phyloP scores from a whole-genome alignment of 2,797 vertebrate genomes.

The Micrastur ruficollis region DNA sequence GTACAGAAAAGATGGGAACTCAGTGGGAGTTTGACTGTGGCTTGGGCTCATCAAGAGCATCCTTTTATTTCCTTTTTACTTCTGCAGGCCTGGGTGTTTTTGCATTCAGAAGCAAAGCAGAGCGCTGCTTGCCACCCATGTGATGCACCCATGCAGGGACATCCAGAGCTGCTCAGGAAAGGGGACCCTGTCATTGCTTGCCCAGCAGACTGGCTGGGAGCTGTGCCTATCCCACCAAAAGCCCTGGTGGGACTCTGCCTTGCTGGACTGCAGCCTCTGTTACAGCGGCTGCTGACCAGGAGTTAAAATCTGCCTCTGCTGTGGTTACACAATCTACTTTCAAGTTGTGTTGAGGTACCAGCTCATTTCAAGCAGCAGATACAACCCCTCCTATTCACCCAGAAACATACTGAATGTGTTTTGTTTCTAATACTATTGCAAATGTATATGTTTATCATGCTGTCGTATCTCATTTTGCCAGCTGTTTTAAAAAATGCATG shows the following conservation, averaged over 20 bases:
- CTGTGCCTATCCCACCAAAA: not conserved
- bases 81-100: not conserved
- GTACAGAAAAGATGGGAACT: not conserved
- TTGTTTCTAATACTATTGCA: not conserved
- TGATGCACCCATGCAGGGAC: not conserved
- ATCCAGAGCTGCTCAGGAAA: not conserved
- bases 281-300: not conserved
- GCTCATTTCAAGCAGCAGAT: not conserved
- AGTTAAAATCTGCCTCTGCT: not conserved
- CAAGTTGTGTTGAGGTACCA: not conserved
- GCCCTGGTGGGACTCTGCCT: not conserved
- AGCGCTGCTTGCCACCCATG: not conserved
- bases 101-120: not conserved
- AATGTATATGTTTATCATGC: not conserved
- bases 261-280: not conserved
- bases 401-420: not conserved
- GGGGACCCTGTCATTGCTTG: not conserved
- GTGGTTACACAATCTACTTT: too few relatives aligned
- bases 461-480: not conserved
- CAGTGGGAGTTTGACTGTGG: fast-evolving
- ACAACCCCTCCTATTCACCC: not conserved
- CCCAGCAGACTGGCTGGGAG: not conserved
- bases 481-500: not conserved
- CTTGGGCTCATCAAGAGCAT: not conserved
- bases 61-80: not conserved